These are phyloP conservation scores for Menidia beryllina DNA, from an alignment of 2,113 vertebrate genomes.

Conservation along the genomic window DNA sequence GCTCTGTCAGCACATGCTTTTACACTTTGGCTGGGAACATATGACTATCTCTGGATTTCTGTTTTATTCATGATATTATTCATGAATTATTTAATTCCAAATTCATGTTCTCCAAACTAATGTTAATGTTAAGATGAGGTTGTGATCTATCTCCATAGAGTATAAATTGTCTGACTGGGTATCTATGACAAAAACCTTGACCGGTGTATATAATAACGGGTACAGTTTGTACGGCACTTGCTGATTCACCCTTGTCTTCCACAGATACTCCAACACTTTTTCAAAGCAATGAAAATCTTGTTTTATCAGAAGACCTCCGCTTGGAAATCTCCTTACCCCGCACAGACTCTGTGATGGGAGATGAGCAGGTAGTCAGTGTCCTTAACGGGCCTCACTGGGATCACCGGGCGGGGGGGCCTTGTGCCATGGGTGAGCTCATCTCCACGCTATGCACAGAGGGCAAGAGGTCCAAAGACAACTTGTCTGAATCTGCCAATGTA, in stretches of 20 bases:
- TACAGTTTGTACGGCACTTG: background rate
- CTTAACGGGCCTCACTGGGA: slow-evolving; percentile 90
- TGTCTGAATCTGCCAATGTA: slow-evolving; percentile 81
- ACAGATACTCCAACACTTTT: slow-evolving; percentile 86
- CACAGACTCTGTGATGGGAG: slow-evolving; percentile 91
- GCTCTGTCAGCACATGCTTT: slow-evolving; percentile 23
- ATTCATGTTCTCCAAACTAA: slow-evolving; percentile 10
- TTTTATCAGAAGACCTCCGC: slow-evolving; percentile 83
- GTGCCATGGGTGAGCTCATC: slow-evolving; percentile 87
- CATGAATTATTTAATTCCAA: background rate
- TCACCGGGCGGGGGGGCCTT: slow-evolving; percentile 76
- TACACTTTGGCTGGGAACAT: slow-evolving; percentile 22
- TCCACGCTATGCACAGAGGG: slow-evolving; percentile 90
- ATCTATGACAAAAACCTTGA: background rate
- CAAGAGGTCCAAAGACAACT: slow-evolving; percentile 89
- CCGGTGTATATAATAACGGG: background rate
- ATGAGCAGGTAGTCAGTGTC: slow-evolving; percentile 86
- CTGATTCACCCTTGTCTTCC: slow-evolving; percentile 13
- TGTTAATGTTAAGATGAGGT: background rate
- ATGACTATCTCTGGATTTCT: slow-evolving; percentile 7
- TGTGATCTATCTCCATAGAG: background rate
- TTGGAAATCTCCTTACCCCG: slow-evolving; percentile 86
- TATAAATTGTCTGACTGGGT: background rate
- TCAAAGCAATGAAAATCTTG: slow-evolving; percentile 82
- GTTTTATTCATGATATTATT: background rate